Conservation (phyloP, 2,797 vertebrate species). For the Sparus aurata region DNA sequence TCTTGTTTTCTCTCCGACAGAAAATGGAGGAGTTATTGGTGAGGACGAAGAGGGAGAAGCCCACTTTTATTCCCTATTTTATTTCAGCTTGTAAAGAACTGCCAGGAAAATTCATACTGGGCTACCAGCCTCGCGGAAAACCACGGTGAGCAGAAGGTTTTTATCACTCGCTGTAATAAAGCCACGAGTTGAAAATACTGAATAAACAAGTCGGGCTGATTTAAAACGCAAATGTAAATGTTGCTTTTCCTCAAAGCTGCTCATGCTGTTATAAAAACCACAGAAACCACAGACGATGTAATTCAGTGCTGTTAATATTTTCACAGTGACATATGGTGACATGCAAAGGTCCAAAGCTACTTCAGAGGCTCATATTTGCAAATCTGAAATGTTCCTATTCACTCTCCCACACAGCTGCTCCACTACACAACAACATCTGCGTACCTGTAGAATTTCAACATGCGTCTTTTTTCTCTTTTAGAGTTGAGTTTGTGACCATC, state of each 20-base stretch:
- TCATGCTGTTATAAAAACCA: neutral
- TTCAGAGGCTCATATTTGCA: neutral
- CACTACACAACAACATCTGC: neutral
- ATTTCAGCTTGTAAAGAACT: constrained; percentile 96
- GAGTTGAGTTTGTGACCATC: constrained; percentile 97
- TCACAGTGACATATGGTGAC: neutral
- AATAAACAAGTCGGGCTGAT: neutral
- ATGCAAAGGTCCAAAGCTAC: neutral
- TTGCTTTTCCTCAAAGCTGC: constrained; percentile 7
- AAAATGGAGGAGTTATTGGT: constrained; percentile 97
- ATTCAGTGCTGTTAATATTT: neutral
- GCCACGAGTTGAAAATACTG: neutral
- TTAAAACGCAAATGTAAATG: neutral
- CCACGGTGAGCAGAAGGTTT: constrained; percentile 88
- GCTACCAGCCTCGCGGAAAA: constrained; percentile 98
- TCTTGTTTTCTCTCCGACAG: constrained; percentile 73
- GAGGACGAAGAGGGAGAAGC: constrained; percentile 97
- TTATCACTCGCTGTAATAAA: neutral
- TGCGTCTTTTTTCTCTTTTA: constrained; percentile 55
- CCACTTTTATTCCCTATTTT: constrained; percentile 98
- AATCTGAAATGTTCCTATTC: neutral
- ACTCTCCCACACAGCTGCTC: neutral
- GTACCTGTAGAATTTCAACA: neutral
- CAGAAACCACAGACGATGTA: neutral
- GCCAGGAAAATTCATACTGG: constrained; percentile 98